These are phyloP conservation scores for Eulemur coronatus DNA, from an alignment of 2,797 vertebrate species.

Conservation along the genomic window DNA sequence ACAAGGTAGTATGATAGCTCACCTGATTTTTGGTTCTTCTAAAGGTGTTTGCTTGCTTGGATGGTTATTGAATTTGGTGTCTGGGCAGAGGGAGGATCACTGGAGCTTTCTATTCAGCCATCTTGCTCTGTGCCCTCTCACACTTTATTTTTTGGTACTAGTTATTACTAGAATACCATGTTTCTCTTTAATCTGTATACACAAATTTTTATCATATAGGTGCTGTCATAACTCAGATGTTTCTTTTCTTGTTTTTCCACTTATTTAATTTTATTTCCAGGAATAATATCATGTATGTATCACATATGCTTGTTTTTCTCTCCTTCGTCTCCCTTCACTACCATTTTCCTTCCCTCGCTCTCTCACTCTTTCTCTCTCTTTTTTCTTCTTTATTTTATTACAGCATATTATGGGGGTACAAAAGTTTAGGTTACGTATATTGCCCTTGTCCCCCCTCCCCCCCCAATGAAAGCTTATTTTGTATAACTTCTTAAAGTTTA, in stretches of 20 bases:
- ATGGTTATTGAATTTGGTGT: not conserved
- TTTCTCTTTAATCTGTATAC: not conserved
- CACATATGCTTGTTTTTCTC: not conserved
- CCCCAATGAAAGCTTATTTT: not conserved
- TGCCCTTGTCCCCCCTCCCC: too few species aligned
- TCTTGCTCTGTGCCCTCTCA: not conserved
- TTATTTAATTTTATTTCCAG: not conserved
- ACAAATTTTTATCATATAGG: not conserved
- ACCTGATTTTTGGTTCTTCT: not conserved
- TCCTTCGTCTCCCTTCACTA: not conserved
- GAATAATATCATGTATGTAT: not conserved
- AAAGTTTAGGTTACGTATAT: too few species aligned
- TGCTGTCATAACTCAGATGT: not conserved
- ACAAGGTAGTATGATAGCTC: not conserved
- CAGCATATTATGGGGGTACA: too few species aligned
- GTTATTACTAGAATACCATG: not conserved
- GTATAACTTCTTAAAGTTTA: not conserved
- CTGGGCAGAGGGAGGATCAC: not conserved
- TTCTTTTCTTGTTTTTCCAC: not conserved
- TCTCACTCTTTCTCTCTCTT: not conserved
- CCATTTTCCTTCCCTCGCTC: not conserved
- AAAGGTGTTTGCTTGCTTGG: not conserved
- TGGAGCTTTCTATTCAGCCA: not conserved
- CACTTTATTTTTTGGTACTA: not conserved
- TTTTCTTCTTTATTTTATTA: not conserved